Base-by-base conservation (phyloP, 2,113 vertebrate species). In the Sturnira hondurensis region DNA sequence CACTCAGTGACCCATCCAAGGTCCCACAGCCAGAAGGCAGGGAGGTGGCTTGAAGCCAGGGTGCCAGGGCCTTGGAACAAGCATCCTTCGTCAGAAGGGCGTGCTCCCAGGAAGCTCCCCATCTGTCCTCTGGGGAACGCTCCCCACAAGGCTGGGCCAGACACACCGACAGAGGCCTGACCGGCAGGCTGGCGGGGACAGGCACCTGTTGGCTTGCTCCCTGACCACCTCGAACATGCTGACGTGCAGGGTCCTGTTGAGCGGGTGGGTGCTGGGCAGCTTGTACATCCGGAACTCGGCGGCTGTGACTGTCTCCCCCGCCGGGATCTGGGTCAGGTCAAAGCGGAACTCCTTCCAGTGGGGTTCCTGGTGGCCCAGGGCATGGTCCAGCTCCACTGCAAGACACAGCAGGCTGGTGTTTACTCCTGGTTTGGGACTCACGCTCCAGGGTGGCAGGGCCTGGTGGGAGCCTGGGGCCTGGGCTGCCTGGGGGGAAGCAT, bases 321-420 rank as follows among this genome's bases (percentile, higher is more conserved):
- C 97, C 0, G 99, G 99, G 89, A 99, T 99, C 36, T 99, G 99
- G 0, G 99, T 99, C 98, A 99, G 98, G 97, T 99, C 99, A 17
- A 99, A 99, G 3, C 98, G 98, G 93, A 99, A 99, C 98, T 99
- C 99, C 98, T 99, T 99, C 99, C 99, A 99, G 97, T 99, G 99
- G 0, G 99, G 99, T 65, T 99, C 99, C 0, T 99, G 99, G 0
- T 98, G 61, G 96, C 99, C 98, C 89, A 99, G 97, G 86, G 99
- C 98, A 3, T 97, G 98, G 98, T 99, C 99, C 67, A 99, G 99
- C 97, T 99, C 99, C 95, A 99, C 99, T 99, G 98, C 0, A 43
- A 97, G 63, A 84, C 8, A 73, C 16, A 67, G 77, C 1, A 0
- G 81, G n/a, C 33, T 2, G 33, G n/a, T 0, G 2, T 26, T 95